phyloP scores from a whole-genome alignment of 2,113 vertebrate genomes.

The Tiliqua scincoides region DNA sequence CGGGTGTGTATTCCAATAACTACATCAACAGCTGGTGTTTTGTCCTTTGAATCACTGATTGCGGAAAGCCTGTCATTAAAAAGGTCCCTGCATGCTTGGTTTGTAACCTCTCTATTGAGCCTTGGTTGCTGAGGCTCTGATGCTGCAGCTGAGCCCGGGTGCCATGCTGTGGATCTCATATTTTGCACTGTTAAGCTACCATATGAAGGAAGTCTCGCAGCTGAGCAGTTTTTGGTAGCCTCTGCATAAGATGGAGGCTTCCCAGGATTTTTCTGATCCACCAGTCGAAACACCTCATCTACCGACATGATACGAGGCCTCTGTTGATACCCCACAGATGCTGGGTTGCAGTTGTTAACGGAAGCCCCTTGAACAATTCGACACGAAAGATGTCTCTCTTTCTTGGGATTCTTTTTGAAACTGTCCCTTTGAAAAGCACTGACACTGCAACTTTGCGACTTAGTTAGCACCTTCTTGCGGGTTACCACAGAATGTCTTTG shows the following conservation, averaged over 20 bases:
- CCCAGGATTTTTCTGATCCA: constrained; percentile 79
- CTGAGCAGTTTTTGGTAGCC: constrained; percentile 73
- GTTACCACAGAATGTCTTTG: constrained; percentile 81
- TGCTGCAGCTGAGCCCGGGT: constrained; percentile 60
- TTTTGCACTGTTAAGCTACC: constrained; percentile 82
- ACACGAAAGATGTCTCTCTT: constrained; percentile 81
- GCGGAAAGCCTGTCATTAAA: constrained; percentile 12
- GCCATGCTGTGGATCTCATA: constrained; percentile 66
- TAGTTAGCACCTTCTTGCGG: constrained; percentile 71
- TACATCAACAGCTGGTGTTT: constrained; percentile 31
- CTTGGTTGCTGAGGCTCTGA: constrained; percentile 6
- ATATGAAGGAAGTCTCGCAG: constrained; percentile 37
- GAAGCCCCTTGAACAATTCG: constrained; percentile 80
- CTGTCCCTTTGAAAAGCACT: constrained; percentile 69
- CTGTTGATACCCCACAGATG: constrained; percentile 18
- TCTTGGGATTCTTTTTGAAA: constrained; percentile 74
- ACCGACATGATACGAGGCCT: constrained; percentile 76
- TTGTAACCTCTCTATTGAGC: constrained; percentile 7
- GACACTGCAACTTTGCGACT: constrained; percentile 77
- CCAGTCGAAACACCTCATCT: constrained; percentile 83
- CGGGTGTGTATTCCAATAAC: constrained; percentile 21
- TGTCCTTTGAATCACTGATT: constrained; percentile 18
- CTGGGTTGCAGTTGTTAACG: constrained; percentile 48
- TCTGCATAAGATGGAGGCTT: constrained; percentile 88
- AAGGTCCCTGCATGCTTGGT: constrained; percentile 19